A percentile compares a stretch with the other conserved stretches of the same genome.
Evolutionary conservation across 1,140 invertebrate species (phyloP).

Genomic region (Semibalanus balanoides): DNA sequence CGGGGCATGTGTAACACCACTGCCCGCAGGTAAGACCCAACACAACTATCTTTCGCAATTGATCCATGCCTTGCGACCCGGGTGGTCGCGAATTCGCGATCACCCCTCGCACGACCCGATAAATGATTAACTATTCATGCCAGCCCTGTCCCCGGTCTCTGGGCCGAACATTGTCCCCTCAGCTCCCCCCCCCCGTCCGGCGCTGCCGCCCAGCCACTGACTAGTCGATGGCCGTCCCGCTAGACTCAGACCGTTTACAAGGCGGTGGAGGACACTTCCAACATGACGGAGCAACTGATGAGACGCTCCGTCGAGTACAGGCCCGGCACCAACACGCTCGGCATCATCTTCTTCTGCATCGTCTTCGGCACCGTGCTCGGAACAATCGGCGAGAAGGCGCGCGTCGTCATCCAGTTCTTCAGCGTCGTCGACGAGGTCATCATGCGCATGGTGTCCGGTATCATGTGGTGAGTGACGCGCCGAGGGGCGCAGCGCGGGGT

Average conservation of each 20-base stretch:
- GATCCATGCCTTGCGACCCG: too few species aligned
- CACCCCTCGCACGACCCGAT: too few species aligned
- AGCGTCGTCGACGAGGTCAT: constrained; percentile 70
- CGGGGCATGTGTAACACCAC: too few species aligned
- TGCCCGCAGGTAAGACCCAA: too few species aligned
- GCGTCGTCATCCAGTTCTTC: constrained; percentile 58
- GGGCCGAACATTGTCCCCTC: too few species aligned
- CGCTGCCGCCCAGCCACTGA: neutral
- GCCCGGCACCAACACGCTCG: constrained; percentile 70
- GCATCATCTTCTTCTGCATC: constrained; percentile 74
- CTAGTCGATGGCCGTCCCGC: neutral
- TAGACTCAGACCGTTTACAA: neutral
- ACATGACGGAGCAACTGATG: neutral
- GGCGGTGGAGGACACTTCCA: neutral
- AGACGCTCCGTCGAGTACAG: constrained; percentile 29
- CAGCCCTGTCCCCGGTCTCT: too few species aligned
- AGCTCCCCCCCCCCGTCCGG: too few species aligned
- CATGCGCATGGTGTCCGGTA: constrained; percentile 74
- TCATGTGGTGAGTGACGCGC: constrained; percentile 70
- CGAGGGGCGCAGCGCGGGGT: too few species aligned
- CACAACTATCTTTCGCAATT: too few species aligned
- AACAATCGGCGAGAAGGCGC: constrained; percentile 49
- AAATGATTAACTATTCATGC: too few species aligned
- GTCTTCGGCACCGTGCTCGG: constrained; percentile 70
- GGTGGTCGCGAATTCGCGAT: too few species aligned